Evolutionary conservation across 2,888 invertebrate genomes (phyloP).

Genomic region (Polydrusus cervinus): DNA sequence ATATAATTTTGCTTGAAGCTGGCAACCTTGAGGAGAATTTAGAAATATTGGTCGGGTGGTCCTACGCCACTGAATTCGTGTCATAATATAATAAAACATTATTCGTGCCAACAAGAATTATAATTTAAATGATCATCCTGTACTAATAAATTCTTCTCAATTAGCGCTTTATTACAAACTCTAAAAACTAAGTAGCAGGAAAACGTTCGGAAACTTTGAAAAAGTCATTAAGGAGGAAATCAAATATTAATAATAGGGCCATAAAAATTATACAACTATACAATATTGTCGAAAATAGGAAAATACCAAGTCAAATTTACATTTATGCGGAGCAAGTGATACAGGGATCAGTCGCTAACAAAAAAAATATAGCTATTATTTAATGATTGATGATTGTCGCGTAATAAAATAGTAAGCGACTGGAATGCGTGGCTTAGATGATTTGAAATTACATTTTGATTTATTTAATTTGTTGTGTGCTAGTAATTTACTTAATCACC

Average conservation of each 20-base stretch:
- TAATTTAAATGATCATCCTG: constrained; percentile 20
- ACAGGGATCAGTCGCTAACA: not conserved
- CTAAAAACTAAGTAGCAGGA: constrained; percentile 22
- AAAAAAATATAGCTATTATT: no score
- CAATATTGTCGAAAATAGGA: constrained; percentile 35
- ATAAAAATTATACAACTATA: constrained; percentile 28
- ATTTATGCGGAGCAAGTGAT: constrained; percentile 5
- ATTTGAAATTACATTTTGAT: no score
- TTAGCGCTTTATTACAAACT: constrained; percentile 2
- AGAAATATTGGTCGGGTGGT: no score
- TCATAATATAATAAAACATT: not conserved
- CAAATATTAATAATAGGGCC: constrained; percentile 33
- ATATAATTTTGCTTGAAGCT: no score
- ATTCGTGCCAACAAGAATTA: not conserved
- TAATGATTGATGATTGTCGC: no score
- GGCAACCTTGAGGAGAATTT: no score
- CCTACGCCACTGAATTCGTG: not conserved
- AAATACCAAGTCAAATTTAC: constrained; percentile 19
- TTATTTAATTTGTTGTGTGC: no score
- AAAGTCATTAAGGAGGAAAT: constrained; percentile 18
- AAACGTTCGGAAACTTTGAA: constrained; percentile 23
- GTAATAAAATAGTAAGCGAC: no score
- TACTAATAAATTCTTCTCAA: constrained; percentile 16
- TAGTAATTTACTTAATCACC: no score
- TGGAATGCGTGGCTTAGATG: no score